These are phyloP conservation scores for Rhinogobio ventralis DNA, from an alignment of 2,797 vertebrate genomes.

Conservation along the genomic window DNA sequence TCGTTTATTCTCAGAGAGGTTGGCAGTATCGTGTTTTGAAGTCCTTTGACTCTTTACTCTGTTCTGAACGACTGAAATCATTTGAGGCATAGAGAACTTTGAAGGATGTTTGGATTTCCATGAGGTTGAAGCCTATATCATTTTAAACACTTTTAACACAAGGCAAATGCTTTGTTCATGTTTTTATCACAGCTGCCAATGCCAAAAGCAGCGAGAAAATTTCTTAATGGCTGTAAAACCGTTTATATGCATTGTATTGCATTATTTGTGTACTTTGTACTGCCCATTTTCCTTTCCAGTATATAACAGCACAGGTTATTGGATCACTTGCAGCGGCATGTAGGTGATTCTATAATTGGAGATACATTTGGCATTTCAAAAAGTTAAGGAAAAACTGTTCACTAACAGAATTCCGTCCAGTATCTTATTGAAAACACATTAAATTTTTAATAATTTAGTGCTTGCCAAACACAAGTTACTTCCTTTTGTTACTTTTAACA, in stretches of 20 bases:
- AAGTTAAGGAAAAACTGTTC: too few relatives aligned
- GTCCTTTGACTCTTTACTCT: slow-evolving; percentile 17
- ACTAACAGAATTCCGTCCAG: too few relatives aligned
- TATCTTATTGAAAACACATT: too few relatives aligned
- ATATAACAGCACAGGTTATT: neutral
- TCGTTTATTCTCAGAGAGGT: neutral
- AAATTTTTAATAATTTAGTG: too few relatives aligned
- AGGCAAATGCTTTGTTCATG: neutral
- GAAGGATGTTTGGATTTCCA: slow-evolving; percentile 9
- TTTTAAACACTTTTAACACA: slow-evolving; percentile 19
- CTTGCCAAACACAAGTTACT: too few relatives aligned
- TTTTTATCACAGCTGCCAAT: neutral
- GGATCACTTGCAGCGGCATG: neutral
- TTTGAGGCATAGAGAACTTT: neutral
- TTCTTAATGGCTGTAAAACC: neutral
- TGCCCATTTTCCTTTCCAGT: neutral
- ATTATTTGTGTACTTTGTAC: neutral
- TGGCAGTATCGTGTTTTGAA: slow-evolving; percentile 22
- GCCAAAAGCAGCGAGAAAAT: neutral
- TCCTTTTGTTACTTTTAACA: too few relatives aligned
- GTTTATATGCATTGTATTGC: too few relatives aligned
- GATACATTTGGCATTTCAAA: too few relatives aligned
- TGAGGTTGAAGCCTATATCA: neutral
- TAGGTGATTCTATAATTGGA: too few relatives aligned
- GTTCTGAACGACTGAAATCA: neutral